Evolutionary conservation across 2,113 vertebrate genomes (phyloP).

Genomic region (Rhinolophus sinicus): DNA sequence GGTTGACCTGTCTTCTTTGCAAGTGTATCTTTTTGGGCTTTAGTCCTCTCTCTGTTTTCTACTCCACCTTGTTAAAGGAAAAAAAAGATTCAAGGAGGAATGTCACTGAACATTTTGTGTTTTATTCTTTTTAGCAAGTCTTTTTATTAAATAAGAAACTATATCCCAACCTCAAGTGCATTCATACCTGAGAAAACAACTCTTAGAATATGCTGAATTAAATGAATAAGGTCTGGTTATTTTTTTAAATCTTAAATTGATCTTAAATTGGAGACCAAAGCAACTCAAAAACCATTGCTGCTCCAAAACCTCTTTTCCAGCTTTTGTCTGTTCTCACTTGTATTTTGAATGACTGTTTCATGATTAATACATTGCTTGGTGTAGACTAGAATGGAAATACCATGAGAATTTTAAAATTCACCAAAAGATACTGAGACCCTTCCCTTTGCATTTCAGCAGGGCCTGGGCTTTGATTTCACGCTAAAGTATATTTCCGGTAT

Average conservation of each 20-base stretch:
- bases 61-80: not conserved
- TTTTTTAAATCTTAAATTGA: not conserved
- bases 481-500: not conserved
- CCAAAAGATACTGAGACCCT: not conserved
- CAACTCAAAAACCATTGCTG: not conserved
- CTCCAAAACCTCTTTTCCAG: not conserved
- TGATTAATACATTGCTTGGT: not conserved
- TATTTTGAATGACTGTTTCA: not conserved
- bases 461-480: conserved; percentile 26
- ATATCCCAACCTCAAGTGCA: not conserved
- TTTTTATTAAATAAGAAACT: not conserved
- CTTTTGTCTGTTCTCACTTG: not conserved
- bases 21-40: not conserved
- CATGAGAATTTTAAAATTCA: not conserved
- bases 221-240: conserved; percentile 3
- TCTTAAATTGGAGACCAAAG: not conserved
- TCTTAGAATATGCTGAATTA: conserved; percentile 39
- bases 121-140: conserved; percentile 56
- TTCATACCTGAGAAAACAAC: not conserved
- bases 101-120: conserved; percentile 40
- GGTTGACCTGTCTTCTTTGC: not conserved
- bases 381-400: not conserved
- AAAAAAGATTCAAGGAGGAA: not conserved
- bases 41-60: not conserved
- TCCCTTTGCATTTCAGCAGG: not conserved